These are phyloP conservation scores for Oreotrochilus melanogaster DNA, from an alignment of 2,113 vertebrate genomes.

Conservation along the genomic window DNA sequence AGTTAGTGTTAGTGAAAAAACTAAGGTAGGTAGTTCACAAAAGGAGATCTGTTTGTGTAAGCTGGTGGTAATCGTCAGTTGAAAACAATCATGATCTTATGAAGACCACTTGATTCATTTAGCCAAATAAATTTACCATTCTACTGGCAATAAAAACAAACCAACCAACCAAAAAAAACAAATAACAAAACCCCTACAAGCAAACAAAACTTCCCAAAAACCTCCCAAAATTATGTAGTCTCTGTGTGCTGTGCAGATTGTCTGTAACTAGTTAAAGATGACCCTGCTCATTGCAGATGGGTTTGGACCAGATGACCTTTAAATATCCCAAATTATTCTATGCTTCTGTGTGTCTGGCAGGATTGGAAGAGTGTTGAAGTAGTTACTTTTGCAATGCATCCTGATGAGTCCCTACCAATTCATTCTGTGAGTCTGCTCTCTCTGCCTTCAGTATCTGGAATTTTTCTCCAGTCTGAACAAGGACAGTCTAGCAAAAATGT, in stretches of 20 bases:
- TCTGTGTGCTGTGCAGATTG: neutral
- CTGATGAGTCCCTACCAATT: neutral
- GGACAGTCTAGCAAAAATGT: neutral
- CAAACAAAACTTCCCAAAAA: neutral
- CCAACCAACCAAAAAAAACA: too few relatives aligned
- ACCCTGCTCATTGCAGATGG: neutral
- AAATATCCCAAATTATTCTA: neutral
- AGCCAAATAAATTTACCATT: neutral
- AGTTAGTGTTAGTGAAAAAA: constrained; percentile 29
- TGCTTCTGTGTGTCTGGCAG: neutral
- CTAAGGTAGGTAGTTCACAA: neutral
- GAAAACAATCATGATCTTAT: neutral
- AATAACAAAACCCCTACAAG: neutral
- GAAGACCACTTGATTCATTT: neutral
- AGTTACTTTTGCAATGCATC: neutral
- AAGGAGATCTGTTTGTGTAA: constrained; percentile 10
- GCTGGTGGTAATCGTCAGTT: neutral
- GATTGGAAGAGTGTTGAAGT: neutral
- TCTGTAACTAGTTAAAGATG: neutral
- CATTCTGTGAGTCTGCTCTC: neutral
- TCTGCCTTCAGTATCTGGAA: neutral
- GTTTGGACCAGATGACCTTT: neutral
- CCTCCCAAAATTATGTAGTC: rapidly evolving
- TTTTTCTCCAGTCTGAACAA: neutral
- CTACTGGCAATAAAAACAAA: neutral